These are phyloP conservation scores for Tribolium castaneum DNA, from an alignment of 1,140 invertebrate genomes.

Conservation along the genomic window DNA sequence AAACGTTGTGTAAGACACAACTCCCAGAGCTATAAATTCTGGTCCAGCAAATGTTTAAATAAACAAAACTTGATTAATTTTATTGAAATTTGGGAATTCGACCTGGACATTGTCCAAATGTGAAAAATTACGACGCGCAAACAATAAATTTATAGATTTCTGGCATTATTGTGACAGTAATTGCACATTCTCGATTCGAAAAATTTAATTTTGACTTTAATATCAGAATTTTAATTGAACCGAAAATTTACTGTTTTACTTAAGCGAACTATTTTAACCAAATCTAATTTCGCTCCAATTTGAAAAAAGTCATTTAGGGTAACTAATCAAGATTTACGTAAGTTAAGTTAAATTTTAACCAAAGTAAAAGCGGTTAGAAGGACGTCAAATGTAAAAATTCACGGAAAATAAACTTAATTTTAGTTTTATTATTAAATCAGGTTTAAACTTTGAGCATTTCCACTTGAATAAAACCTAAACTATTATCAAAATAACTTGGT, in stretches of 20 bases:
- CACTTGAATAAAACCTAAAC: too few relatives aligned
- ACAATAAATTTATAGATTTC: neutral
- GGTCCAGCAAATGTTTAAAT: neutral
- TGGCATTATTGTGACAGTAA: neutral
- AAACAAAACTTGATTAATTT: neutral
- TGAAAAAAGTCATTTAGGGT: too few relatives aligned
- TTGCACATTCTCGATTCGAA: neutral
- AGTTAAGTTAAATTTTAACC: too few relatives aligned
- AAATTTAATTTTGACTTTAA: neutral
- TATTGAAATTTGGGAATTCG: neutral
- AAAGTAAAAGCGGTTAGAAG: too few relatives aligned
- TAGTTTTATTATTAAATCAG: too few relatives aligned
- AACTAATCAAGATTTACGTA: too few relatives aligned
- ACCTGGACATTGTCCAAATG: neutral
- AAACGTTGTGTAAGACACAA: neutral
- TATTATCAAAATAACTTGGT: too few relatives aligned
- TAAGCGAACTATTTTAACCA: neutral
- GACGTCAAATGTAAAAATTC: too few relatives aligned
- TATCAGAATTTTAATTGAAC: neutral
- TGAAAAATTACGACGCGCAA: neutral
- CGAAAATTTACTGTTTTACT: neutral
- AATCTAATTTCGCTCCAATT: neutral
- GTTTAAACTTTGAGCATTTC: too few relatives aligned
- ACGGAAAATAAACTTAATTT: too few relatives aligned
- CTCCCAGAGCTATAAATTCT: neutral